Conservation (phyloP, 2,113 vertebrate species). For the Numenius arquata region DNA sequence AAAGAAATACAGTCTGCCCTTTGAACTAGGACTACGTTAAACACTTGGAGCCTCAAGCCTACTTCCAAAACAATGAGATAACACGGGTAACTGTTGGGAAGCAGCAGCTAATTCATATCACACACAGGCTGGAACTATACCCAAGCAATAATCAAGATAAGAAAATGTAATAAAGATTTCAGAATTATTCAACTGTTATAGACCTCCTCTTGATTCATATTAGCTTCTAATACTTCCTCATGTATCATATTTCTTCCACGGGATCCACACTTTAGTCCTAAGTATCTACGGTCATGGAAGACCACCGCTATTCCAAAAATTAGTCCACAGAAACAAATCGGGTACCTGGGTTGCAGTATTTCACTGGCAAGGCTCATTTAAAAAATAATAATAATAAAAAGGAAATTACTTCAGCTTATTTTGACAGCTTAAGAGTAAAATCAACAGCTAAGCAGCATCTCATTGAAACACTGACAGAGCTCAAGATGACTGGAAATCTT, state of each 20-base stretch:
- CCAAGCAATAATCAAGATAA: slow-evolving; percentile 20
- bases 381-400: not conserved
- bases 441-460: not conserved
- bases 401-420: not conserved
- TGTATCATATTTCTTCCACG: not conserved
- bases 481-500: not conserved
- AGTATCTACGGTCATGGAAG: not conserved
- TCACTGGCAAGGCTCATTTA: not conserved
- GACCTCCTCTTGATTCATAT: not conserved
- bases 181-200: slow-evolving; percentile 31
- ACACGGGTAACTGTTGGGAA: not conserved
- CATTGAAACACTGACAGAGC: not conserved
- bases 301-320: not conserved
- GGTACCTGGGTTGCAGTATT: not conserved
- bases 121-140: not conserved
- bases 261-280: not conserved
- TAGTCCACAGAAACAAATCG: not conserved
- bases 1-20: slow-evolving; percentile 13
- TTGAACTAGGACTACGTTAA: slow-evolving; percentile 5
- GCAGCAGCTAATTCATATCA: not conserved
- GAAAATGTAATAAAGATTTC: slow-evolving; percentile 35
- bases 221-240: slow-evolving; percentile 20
- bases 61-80: slow-evolving; percentile 19
- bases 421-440: not conserved
- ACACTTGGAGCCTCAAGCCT: not conserved